Evolutionary conservation across 2,888 invertebrate genomes (phyloP).

Genomic region (Baccha elongata): DNA sequence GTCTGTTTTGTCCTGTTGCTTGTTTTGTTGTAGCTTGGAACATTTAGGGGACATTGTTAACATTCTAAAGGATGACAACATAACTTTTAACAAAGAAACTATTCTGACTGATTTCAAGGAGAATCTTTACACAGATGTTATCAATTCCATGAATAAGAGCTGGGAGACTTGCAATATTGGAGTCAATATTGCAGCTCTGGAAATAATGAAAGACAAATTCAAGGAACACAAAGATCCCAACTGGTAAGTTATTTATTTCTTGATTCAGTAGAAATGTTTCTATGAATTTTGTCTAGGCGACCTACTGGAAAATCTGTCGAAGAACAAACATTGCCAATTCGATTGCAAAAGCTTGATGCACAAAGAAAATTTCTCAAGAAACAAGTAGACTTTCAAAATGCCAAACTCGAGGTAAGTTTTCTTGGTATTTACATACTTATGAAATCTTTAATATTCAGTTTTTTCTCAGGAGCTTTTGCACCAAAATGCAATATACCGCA

Average conservation of each 20-base stretch:
- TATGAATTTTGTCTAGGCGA: slow-evolving; percentile 72
- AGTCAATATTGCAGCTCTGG: slow-evolving; percentile 74
- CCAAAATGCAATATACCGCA: slow-evolving; percentile 50
- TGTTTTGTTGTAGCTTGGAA: slow-evolving; percentile 40
- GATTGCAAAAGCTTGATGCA: slow-evolving; percentile 75
- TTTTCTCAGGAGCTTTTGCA: slow-evolving; percentile 44
- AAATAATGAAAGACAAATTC: slow-evolving; percentile 75
- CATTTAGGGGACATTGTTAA: slow-evolving; percentile 75
- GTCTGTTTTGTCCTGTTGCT: slow-evolving; percentile 27
- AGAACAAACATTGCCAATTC: slow-evolving; percentile 75
- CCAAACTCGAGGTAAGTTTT: slow-evolving; percentile 71
- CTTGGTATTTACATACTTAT: too few relatives aligned
- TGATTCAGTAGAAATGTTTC: neutral
- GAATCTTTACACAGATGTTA: slow-evolving; percentile 70
- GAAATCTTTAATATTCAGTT: neutral
- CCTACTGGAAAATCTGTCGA: slow-evolving; percentile 73
- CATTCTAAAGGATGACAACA: slow-evolving; percentile 73
- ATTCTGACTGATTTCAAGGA: slow-evolving; percentile 69
- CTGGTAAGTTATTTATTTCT: slow-evolving; percentile 72
- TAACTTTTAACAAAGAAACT: slow-evolving; percentile 66
- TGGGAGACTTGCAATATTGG: slow-evolving; percentile 75
- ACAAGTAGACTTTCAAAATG: slow-evolving; percentile 74
- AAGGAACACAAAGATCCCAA: slow-evolving; percentile 69
- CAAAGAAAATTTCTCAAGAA: slow-evolving; percentile 74
- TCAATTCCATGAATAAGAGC: slow-evolving; percentile 68